Base-by-base conservation (phyloP, 2,797 vertebrate species). In the Enteromius radiatus region DNA sequence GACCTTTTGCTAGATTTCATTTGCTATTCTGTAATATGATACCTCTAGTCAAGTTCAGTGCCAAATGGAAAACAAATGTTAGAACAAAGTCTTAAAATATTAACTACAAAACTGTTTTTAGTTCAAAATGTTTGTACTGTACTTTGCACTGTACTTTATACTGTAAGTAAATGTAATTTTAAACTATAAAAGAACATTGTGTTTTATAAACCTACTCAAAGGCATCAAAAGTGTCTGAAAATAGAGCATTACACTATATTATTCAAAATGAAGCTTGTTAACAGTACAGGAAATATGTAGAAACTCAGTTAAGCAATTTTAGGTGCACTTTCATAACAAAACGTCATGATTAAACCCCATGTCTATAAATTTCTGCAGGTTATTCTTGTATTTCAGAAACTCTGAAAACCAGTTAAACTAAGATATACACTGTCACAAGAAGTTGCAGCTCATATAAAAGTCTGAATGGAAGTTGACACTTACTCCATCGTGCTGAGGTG, bases 401-500 rank as follows among this genome's bases (percentile, higher is more conserved):
- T 69, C 33, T 54, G 36, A 45, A 76, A 71, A 83, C 65, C 52
- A 65, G 10, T 64, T 38, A 71, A 78, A 84, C 43, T 63, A 52
- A 52, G 38, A 73, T 56, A 23, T 59, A 33, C 14, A 21, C 23
- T 0, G 7, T 70, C 26, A 41, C 19, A 71, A 71, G 77, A 84
- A 82, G 67, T 83, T 82, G 63, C 41, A 28, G 14, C 38, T 68
- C 31, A 17, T 70, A 45, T 68, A 47, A n/a, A 47, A 71, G 21
- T 21, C 21, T 67, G 41, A 84, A 74, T 84, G 65, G 79, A 84
- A 83, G 84, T 76, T 77, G 33, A 78, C 84, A 90, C 89, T 90
- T 86, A 90, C 89, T 89, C 89, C 89, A 90, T 90, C 64, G 83
- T 90, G 88, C 75, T 68, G 86, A 63, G 74, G 41, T 83, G 80